A percentile compares a stretch with the other conserved stretches of the same genome.
These are phyloP conservation scores for Marmota flaviventris DNA, from an alignment of 2,113 vertebrate genomes.

Conservation along the genomic window DNA sequence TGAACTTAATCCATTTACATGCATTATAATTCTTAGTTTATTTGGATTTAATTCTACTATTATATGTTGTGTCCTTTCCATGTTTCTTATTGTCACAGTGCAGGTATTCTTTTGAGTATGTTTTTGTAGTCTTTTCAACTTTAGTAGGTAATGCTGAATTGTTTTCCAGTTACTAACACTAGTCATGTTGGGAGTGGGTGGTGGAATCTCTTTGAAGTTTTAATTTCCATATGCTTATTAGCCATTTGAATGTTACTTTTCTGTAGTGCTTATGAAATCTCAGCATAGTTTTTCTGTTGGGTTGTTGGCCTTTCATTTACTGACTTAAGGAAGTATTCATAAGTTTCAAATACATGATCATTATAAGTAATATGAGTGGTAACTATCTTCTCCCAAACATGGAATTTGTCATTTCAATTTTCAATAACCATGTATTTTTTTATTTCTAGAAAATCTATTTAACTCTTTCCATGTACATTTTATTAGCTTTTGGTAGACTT, in stretches of 20 bases:
- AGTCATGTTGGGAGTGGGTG: background rate
- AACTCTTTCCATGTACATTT: background rate
- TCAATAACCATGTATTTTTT: background rate
- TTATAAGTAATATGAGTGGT: background rate
- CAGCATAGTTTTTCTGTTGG: background rate
- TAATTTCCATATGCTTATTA: background rate
- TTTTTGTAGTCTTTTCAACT: background rate
- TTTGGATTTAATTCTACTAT: background rate
- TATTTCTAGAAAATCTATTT: background rate
- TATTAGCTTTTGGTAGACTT: background rate
- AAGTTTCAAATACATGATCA: background rate
- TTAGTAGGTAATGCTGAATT: background rate
- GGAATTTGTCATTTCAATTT: background rate
- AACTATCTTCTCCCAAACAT: background rate
- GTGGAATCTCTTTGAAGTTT: background rate
- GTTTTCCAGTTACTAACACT: background rate
- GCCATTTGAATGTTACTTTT: background rate
- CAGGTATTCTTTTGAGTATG: background rate
- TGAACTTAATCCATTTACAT: background rate
- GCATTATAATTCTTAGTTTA: background rate
- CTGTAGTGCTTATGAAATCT: background rate
- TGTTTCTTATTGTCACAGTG: background rate
- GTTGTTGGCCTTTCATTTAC: background rate
- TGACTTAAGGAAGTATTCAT: background rate
- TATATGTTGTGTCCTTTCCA: background rate